A percentile compares a stretch with the other conserved stretches of the same genome.
Evolutionary conservation across 2,888 invertebrate genomes (phyloP).

Genomic region (Plutella xylostella): DNA sequence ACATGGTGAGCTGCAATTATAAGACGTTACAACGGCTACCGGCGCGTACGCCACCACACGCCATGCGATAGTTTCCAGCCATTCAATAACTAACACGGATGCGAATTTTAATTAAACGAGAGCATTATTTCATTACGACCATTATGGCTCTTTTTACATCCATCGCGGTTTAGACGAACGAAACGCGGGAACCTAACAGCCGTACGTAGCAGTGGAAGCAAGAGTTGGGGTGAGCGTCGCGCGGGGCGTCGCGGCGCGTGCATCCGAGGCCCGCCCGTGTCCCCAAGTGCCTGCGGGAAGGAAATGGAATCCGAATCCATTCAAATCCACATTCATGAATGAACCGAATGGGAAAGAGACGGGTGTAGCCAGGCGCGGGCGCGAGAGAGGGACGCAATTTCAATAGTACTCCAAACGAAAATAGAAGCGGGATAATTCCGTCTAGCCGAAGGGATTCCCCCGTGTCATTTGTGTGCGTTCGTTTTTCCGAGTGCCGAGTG

Average conservation of each 20-base stretch:
- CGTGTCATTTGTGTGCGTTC: slow-evolving; percentile 67
- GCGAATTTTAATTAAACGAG: slow-evolving; percentile 38
- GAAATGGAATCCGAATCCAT: slow-evolving; percentile 52
- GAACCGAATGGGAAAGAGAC: slow-evolving; percentile 64
- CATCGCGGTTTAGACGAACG: slow-evolving; percentile 21
- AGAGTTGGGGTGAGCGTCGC: too few relatives aligned
- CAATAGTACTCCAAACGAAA: slow-evolving; percentile 69
- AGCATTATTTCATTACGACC: slow-evolving; percentile 30
- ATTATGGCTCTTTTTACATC: slow-evolving; percentile 23
- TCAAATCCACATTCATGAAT: slow-evolving; percentile 64
- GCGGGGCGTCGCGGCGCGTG: slow-evolving; percentile 29
- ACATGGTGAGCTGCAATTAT: slow-evolving; percentile 62
- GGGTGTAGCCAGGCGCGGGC: slow-evolving; percentile 20
- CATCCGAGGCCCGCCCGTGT: slow-evolving; percentile 28
- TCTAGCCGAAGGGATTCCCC: slow-evolving; percentile 70
- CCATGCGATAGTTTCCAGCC: slow-evolving; percentile 48
- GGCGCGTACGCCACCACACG: slow-evolving; percentile 47
- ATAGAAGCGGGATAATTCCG: slow-evolving; percentile 68
- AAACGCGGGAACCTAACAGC: slow-evolving; percentile 13
- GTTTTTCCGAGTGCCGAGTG: slow-evolving; percentile 29
- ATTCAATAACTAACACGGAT: slow-evolving; percentile 57
- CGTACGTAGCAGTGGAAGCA: too few relatives aligned
- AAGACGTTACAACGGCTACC: slow-evolving; percentile 60
- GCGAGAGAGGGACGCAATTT: slow-evolving; percentile 52
- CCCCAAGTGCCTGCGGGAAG: slow-evolving; percentile 42